Conservation (phyloP, 1,140 invertebrate species). For the Notospermus geniculatus region DNA sequence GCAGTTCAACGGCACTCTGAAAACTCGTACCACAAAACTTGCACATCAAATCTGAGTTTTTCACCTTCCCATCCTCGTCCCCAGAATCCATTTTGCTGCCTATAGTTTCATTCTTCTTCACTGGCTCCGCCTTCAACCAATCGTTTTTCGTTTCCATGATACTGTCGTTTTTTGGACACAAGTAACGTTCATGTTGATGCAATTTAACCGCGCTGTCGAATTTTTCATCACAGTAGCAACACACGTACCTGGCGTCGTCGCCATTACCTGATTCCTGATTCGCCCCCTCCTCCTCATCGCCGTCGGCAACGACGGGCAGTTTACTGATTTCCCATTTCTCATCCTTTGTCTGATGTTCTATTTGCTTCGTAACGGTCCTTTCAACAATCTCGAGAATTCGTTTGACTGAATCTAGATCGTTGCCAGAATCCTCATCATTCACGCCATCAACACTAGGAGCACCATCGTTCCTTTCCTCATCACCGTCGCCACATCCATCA, state of each 20-base stretch:
- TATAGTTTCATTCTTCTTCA: neutral
- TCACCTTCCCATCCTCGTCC: constrained; percentile 20
- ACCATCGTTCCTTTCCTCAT: constrained; percentile 16
- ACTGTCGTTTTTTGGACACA: constrained; percentile 1
- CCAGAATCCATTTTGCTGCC: constrained; percentile 25
- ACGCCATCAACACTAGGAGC: constrained; percentile 13
- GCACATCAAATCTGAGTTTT: constrained; percentile 56
- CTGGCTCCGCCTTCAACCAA: constrained; percentile 3
- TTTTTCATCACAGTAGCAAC: constrained; percentile 9
- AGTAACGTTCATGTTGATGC: constrained; percentile 9
- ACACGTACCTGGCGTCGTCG: neutral
- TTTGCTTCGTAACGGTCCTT: constrained; percentile 68
- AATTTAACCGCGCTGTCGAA: constrained; percentile 10
- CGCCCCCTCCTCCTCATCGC: constrained; percentile 64
- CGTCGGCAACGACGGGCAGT: constrained; percentile 36
- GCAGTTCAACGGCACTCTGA: constrained; percentile 61
- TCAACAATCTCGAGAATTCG: constrained; percentile 75
- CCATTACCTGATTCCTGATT: neutral
- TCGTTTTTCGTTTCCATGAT: neutral
- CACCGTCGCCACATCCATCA: constrained; percentile 12
- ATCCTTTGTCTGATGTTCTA: constrained; percentile 11
- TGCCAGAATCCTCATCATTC: constrained; percentile 6
- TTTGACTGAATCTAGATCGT: constrained; percentile 58
- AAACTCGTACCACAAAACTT: constrained; percentile 54
- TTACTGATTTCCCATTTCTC: constrained; percentile 52